These are phyloP conservation scores for Staurois parvus DNA, from an alignment of 2,797 vertebrate species.

Conservation along the genomic window DNA sequence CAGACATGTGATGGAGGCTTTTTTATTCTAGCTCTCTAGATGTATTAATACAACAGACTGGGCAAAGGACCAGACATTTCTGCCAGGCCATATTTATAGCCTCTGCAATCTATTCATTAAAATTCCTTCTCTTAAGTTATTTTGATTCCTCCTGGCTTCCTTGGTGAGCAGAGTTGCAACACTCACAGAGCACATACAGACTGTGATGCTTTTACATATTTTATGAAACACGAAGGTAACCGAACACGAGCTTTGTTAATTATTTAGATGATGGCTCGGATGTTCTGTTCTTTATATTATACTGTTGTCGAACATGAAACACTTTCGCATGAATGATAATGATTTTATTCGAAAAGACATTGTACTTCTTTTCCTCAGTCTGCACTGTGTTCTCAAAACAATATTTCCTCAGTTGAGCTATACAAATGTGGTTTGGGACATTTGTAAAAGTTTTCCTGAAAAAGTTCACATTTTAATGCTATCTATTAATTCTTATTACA, in stretches of 20 bases:
- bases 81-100: slow-evolving; percentile 63
- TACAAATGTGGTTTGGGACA: no score
- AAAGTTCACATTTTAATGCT: no score
- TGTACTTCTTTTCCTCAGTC: neutral
- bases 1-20: neutral
- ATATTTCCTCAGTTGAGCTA: no score
- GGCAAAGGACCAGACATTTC: slow-evolving; percentile 59
- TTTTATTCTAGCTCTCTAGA: neutral
- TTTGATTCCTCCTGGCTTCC: slow-evolving; percentile 44
- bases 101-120: slow-evolving; percentile 63
- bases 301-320: slow-evolving; percentile 38
- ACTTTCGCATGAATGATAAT: slow-evolving; percentile 28
- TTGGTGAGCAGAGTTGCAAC: neutral
- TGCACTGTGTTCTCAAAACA: neutral
- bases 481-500: no score
- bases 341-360: slow-evolving; percentile 1
- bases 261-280: slow-evolving; percentile 46
- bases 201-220: slow-evolving; percentile 54
- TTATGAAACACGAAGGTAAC: slow-evolving; percentile 55
- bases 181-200: slow-evolving; percentile 10
- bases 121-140: slow-evolving; percentile 65
- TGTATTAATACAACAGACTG: slow-evolving; percentile 45
- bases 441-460: no score
- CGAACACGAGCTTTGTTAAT: slow-evolving; percentile 38
- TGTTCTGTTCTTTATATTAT: slow-evolving; percentile 37